These are phyloP conservation scores for Pogonomyrmex californicus DNA, from an alignment of 1,140 invertebrate species.

Conservation along the genomic window DNA sequence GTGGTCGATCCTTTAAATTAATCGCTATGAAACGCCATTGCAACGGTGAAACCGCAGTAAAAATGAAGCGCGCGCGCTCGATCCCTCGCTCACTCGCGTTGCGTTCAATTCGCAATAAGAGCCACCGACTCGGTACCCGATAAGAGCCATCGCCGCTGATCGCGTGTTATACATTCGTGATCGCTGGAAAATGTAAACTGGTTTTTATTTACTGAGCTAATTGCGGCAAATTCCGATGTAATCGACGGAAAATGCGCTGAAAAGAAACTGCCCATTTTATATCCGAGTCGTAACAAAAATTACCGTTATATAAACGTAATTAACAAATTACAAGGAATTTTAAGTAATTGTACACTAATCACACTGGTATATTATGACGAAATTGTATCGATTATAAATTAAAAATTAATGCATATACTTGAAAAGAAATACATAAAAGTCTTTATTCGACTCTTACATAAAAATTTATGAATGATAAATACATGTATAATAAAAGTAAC, in stretches of 20 bases:
- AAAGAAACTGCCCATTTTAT: constrained; percentile 13
- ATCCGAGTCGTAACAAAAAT: background rate
- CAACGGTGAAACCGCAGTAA: constrained; percentile 51
- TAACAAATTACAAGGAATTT: constrained; percentile 26
- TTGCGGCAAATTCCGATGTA: background rate
- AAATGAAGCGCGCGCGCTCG: constrained; percentile 36
- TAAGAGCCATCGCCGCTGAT: constrained; percentile 40
- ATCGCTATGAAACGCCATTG: constrained; percentile 49
- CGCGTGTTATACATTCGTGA: constrained; percentile 37
- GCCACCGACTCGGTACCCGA: constrained; percentile 18
- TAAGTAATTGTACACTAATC: background rate
- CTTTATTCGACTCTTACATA: background rate
- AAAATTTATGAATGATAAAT: background rate
- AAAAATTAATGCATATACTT: background rate
- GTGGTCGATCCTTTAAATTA: constrained; percentile 60
- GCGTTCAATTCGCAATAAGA: constrained; percentile 56
- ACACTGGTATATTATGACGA: background rate
- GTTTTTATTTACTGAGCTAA: constrained; percentile 26
- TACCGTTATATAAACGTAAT: background rate
- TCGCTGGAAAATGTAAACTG: constrained; percentile 45
- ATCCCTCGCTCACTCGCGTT: constrained; percentile 15
- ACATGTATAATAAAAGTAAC: background rate
- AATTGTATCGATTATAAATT: constrained; percentile 9
- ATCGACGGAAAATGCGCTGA: background rate
- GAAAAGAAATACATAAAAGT: background rate